Evolutionary conservation across 2,113 vertebrate species (phyloP), one percentile per base, ranked within the genome.

Genomic region (Todiramphus chloris): DNA sequence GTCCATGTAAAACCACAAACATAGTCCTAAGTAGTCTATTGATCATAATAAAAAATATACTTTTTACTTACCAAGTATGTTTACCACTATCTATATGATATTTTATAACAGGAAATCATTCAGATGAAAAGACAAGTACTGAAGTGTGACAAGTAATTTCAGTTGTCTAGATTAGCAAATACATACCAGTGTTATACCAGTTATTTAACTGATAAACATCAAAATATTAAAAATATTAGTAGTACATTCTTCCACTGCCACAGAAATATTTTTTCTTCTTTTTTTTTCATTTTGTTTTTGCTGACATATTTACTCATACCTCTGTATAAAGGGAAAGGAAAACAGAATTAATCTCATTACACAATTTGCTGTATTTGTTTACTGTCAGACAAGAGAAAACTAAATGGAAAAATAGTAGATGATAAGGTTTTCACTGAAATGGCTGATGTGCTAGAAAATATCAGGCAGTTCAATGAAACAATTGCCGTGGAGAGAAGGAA

Each of bases 371-470:
- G 11, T 37, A 72, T 78, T 77, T 82, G 62, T 79, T 87, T 70
- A 51, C 25, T 80, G 10, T 56, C 14, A 85, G 37, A 82, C n/a
- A 89, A 87, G 14, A 89, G 72, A 69, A 95, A 95, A 83, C 1
- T 28, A 90, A 94, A 89, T 58, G 31, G 35, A 31, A 90, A 97
- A 90, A 89, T 27, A 67, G 4, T n/a, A 35, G 73, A 25, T 33
- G 68, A 93, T 82, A 87, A 91, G 17, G 37, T 68, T 87, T 94
- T 68, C 33, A 51, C 11, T 87, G 80, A 94, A 96, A 69, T 62
- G 17, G 25, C 18, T 93, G 60, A 68, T 76, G 33, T 48, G 27
- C 5, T 58, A 43, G n/a, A 27, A 95, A 74, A 5, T 60, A 67
- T 55, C 50, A 70, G 64, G 50, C n/a, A 73, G n/a, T 68, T n/a